Percentiles rank a stretch among this genome's conserved stretches.
phyloP scores from a whole-genome alignment of 1,140 invertebrate species.

The Olivierus martensii region DNA sequence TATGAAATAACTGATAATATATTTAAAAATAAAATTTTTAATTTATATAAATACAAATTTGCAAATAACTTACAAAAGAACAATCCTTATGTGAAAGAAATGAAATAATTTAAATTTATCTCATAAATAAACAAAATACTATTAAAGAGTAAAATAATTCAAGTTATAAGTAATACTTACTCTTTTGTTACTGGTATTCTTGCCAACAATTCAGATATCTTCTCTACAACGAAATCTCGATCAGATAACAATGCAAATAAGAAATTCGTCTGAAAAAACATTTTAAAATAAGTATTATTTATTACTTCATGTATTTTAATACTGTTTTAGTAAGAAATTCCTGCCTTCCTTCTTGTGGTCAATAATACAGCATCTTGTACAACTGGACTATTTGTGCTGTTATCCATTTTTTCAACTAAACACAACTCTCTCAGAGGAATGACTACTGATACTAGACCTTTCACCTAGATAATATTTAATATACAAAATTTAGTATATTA shows the following conservation, averaged over 20 bases:
- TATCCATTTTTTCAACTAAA: slow-evolving; percentile 47
- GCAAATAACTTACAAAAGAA: too few species aligned
- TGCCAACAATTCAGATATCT: slow-evolving; percentile 72
- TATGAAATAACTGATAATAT: too few species aligned
- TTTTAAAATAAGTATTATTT: slow-evolving; percentile 13
- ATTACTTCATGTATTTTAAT: too few species aligned
- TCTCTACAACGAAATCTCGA: slow-evolving; percentile 73
- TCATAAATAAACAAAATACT: background rate
- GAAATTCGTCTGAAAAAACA: slow-evolving; percentile 45
- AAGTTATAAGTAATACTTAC: slow-evolving; percentile 19
- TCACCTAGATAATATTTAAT: slow-evolving; percentile 42
- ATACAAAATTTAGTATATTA: background rate
- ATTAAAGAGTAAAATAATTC: background rate
- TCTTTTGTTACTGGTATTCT: slow-evolving; percentile 30
- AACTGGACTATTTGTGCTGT: slow-evolving; percentile 38
- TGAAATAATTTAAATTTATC: too few species aligned
- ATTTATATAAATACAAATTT: too few species aligned
- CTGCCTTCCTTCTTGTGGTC: slow-evolving; percentile 51
- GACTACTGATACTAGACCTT: slow-evolving; percentile 66
- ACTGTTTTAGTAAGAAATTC: too few species aligned
- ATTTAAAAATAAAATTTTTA: too few species aligned
- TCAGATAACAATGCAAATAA: slow-evolving; percentile 80
- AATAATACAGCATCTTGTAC: slow-evolving; percentile 72
- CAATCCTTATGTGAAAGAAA: too few species aligned
- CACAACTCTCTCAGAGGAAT: slow-evolving; percentile 71